Conservation (phyloP, 1,140 invertebrate genomes). For the Venustaconcha ellipsiformis region DNA sequence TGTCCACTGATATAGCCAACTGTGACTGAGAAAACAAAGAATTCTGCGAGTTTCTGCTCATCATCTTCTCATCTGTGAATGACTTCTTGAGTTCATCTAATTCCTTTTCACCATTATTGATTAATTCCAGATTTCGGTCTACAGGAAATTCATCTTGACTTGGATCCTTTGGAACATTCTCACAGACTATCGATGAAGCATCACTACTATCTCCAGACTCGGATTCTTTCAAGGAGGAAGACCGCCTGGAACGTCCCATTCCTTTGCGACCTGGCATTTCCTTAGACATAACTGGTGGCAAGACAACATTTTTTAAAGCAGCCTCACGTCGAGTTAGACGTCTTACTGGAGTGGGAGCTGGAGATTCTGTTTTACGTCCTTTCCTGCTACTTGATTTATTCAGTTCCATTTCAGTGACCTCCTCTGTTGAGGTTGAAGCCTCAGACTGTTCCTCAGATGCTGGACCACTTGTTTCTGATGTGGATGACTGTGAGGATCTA, state of each 20-base stretch:
- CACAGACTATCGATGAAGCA: slow-evolving; percentile 9
- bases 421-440: background rate
- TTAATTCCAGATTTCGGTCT: background rate
- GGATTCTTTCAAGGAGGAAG: background rate
- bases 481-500: background rate
- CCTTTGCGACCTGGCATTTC: slow-evolving; percentile 10
- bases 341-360: background rate
- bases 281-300: slow-evolving; percentile 29
- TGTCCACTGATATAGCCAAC: background rate
- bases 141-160: background rate
- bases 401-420: slow-evolving; percentile 2
- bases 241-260: background rate
- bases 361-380: background rate
- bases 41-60: background rate
- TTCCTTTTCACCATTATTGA: slow-evolving; percentile 16
- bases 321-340: slow-evolving; percentile 24
- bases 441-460: background rate
- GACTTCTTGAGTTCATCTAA: slow-evolving; percentile 19
- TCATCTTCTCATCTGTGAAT: background rate
- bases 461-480: slow-evolving; percentile 4
- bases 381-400: background rate
- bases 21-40: background rate
- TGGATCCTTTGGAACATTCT: slow-evolving; percentile 3
- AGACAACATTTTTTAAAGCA: slow-evolving; percentile 18
- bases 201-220: slow-evolving; percentile 9